Conservation (phyloP, 2,888 invertebrate species). For the Osedax frankpressi region DNA sequence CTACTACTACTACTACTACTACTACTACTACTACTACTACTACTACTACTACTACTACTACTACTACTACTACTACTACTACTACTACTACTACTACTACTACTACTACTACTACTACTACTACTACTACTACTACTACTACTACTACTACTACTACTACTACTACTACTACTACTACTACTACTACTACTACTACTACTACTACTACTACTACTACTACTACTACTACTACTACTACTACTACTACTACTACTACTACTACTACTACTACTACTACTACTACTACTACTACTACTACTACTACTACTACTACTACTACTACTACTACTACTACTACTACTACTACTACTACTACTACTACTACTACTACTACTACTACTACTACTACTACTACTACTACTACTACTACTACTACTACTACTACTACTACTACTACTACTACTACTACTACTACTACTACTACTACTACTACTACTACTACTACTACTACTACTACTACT, state of each 20-base stretch:
- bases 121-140: no score
- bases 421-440: background rate
- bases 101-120: no score
- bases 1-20: no score
- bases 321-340: background rate
- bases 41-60: no score
- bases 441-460: slow-evolving; percentile 1
- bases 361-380: background rate
- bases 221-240: background rate
- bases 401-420: background rate
- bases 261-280: no score
- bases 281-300: no score
- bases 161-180: background rate
- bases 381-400: background rate
- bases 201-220: slow-evolving; percentile 1
- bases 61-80: no score
- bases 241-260: background rate
- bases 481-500: slow-evolving; percentile 1
- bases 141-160: background rate
- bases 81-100: no score
- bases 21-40: no score
- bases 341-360: background rate
- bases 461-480: background rate
- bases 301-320: background rate
- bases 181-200: background rate